Evolutionary conservation across 2,113 vertebrate species (phyloP).

Genomic region (Scophthalmus maximus): DNA sequence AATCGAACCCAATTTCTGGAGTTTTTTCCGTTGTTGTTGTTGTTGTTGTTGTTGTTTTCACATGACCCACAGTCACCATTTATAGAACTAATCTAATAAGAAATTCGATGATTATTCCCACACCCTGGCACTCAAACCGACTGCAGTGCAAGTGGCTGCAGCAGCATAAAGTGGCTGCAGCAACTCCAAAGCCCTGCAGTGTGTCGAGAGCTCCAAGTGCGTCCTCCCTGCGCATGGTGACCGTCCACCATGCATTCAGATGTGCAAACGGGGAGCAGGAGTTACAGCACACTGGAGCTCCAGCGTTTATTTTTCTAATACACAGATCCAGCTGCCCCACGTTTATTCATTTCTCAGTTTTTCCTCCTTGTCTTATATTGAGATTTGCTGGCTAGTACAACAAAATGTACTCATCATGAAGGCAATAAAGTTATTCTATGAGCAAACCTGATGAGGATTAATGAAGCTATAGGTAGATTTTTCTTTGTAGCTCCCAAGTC

Average conservation of each 20-base stretch:
- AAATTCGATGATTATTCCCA: too few relatives aligned
- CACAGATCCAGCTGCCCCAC: not conserved
- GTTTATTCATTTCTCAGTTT: not conserved
- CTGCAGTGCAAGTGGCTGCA: not conserved
- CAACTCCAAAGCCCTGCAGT: slow-evolving; percentile 38
- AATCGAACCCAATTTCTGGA: too few relatives aligned
- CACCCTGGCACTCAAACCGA: not conserved
- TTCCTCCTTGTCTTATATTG: not conserved
- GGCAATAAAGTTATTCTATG: too few relatives aligned
- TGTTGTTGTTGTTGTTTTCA: not conserved
- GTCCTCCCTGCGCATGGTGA: slow-evolving; percentile 34
- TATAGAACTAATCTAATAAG: too few relatives aligned
- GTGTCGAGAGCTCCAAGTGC: too few relatives aligned
- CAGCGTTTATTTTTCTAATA: not conserved
- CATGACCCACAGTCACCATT: not conserved
- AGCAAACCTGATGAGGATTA: too few relatives aligned
- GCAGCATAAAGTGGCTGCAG: slow-evolving; percentile 33
- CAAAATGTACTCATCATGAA: not conserved
- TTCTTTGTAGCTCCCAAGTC: not conserved
- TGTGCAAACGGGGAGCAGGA: slow-evolving; percentile 9
- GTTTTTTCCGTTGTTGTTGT: too few relatives aligned
- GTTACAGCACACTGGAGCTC: not conserved
- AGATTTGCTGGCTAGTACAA: not conserved
- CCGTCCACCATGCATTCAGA: slow-evolving; percentile 5
- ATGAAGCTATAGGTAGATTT: too few relatives aligned